Base-by-base conservation (phyloP, 92 coral and sea anemone genomes). In the Isaurus tuberculatus region DNA sequence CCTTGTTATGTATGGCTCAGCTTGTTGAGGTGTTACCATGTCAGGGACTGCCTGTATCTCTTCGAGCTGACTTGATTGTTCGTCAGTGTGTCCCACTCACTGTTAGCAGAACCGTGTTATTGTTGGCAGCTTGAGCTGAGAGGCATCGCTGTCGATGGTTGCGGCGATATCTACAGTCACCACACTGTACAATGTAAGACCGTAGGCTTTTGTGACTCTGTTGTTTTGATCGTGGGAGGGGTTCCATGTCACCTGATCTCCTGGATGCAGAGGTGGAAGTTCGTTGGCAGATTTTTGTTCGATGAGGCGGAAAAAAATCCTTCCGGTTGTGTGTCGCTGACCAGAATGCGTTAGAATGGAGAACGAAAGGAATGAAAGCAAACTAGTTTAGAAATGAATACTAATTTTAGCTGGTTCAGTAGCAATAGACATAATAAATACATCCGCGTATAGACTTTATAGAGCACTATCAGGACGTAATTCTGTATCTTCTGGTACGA, bases 181-280 rank as follows among this genome's bases (percentile, higher is more conserved):
- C 86, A 19, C 72, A 65, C 51, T 86, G 80, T 53, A 79, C 86
- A 16, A 40, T 61, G 73, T 88, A 84, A 31, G 88, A 84, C 29
- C 88, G 79, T 26, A 81, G 88, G 55, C 57, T 58, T 53, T 69
- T 57, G 73, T 87, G 86, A 40, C 43, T 49, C 73, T 73, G 79
- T 31, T 34, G 43, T 60, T 46, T 80, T 70, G 83, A 57, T 43
- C 81, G 72, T 70, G 85, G 85, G 73, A 46, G 73, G 65, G 83
- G 61, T 68, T 80, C 86, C 26, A 87, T 87, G 83, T 72, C 69
- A 87, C 81, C 60, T 57, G 75, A 58, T 81, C 42, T 40, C 84
- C 84, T 72, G 84, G 70, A 44, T 71, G 70, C 71, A 87, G 46
- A 37, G 86, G 73, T 10, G 77, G 74, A 27, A 73, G 61, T 63